Base-by-base conservation (phyloP, 2,888 invertebrate genomes). In the Thymelicus sylvestris region DNA sequence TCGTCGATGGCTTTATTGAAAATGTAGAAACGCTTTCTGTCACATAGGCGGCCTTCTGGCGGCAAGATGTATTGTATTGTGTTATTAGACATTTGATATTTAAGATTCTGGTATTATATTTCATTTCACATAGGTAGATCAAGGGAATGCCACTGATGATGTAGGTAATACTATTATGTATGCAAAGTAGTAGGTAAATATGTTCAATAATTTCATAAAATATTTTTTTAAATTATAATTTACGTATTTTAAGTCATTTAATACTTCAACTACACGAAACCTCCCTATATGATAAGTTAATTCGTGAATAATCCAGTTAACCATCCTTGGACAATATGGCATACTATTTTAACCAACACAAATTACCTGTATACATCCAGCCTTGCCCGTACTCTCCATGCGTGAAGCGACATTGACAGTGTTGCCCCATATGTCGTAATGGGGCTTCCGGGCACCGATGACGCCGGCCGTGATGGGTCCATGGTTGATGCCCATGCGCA, bases 371-470 rank as follows among this genome's bases (percentile, higher is more conserved):
- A 98, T 97, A 78, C 97, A 97, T 6, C 98, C 98, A 68, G 98
- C 98, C 93, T 98, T 98, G 74, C 99, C 99, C 0, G 99, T 99
- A 83, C 98, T 98, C 87, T 99, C 99, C 99, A 99, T 99, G 72
- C 99, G 94, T 0, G 98, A 98, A 7, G 99, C 98, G 0, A 99
- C 99, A 85, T 99, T 99, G 15, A 99, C 98, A 0, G 98, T 98
- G 86, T 99, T 98, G 1, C 98, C 98, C 98, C 98, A 98, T 80
- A 99, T 98, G 86, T 99, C 98, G 83, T 98, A 99, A 87, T 98
- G 98, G 0, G 98, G 98, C 86, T 98, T 98, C 66, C 98, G 94
- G 0, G 98, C 98, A 13, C 99, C 98, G 79, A 99, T 98, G 6
- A 99, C 98, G 0, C 99, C 99, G 0, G 98, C 98, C 0, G 98